phyloP scores from a whole-genome alignment of 2,797 vertebrate species.

The Onychomys leucogaster region DNA sequence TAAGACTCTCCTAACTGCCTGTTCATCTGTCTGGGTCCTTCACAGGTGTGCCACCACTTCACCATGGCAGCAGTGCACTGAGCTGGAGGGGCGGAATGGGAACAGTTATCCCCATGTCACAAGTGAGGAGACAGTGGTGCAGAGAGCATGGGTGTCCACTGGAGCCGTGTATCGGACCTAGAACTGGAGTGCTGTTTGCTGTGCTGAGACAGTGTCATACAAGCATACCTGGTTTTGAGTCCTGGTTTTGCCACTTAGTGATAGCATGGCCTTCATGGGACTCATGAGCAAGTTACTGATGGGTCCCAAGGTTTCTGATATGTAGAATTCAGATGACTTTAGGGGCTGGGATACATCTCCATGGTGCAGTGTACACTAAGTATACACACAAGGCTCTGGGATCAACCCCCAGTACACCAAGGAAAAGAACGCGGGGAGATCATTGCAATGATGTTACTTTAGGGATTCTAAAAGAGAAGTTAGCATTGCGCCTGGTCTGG shows the following conservation, averaged over 20 bases:
- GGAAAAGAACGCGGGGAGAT: background rate
- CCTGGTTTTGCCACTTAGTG: conserved; percentile 36
- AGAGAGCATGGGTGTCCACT: background rate
- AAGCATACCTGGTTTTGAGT: conserved; percentile 11
- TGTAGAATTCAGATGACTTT: conserved; percentile 20
- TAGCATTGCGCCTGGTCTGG: background rate
- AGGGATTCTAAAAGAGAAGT: background rate
- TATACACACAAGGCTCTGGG: background rate
- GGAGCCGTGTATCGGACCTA: background rate
- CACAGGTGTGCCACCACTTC: background rate
- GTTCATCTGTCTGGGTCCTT: conserved; percentile 28
- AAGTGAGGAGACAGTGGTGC: background rate
- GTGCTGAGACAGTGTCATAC: background rate
- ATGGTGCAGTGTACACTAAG: background rate
- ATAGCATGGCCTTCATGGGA: conserved; percentile 40
- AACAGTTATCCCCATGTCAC: background rate
- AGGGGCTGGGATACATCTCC: background rate
- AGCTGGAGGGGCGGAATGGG: background rate
- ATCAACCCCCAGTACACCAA: background rate
- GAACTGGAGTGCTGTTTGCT: conserved; percentile 47
- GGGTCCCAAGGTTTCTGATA: conserved; percentile 9
- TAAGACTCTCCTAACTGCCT: conserved; percentile 20
- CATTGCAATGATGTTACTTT: conserved; percentile 4
- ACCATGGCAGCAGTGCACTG: background rate
- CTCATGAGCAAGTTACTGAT: conserved; percentile 27